phyloP scores from a whole-genome alignment of 2,888 invertebrate genomes.

The Escarpia spicata region DNA sequence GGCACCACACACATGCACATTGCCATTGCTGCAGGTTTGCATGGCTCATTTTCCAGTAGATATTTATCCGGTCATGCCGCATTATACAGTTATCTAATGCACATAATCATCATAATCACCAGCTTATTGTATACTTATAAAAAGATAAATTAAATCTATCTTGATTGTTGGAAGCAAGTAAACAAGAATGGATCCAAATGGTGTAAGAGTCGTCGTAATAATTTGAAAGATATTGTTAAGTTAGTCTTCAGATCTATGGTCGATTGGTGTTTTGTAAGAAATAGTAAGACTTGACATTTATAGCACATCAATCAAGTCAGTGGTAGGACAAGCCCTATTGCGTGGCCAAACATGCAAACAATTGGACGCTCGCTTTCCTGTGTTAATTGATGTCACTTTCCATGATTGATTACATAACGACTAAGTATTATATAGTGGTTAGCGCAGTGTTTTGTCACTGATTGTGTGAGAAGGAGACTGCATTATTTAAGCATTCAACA shows the following conservation, averaged over 20 bases:
- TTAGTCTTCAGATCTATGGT: background rate
- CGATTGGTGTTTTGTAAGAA: conserved; percentile 7
- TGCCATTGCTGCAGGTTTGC: background rate
- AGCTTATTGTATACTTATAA: background rate
- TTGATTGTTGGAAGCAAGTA: background rate
- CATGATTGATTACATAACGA: background rate
- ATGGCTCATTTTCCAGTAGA: background rate
- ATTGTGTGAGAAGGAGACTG: background rate
- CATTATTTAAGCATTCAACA: background rate
- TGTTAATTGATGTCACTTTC: background rate
- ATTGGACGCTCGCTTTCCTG: background rate
- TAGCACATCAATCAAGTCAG: background rate
- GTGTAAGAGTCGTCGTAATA: background rate
- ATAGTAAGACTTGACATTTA: background rate
- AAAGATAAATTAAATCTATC: background rate
- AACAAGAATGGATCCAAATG: background rate
- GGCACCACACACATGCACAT: background rate
- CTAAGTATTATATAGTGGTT: background rate
- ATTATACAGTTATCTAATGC: background rate
- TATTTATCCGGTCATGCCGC: background rate
- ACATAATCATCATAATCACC: too few relatives aligned
- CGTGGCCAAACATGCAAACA: background rate
- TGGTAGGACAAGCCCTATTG: background rate
- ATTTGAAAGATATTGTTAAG: background rate
- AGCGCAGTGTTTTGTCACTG: background rate